A percentile compares a stretch with the other conserved stretches of the same genome.
phyloP scores from a whole-genome alignment of 2,113 vertebrate genomes.

The Tauraco erythrolophus region DNA sequence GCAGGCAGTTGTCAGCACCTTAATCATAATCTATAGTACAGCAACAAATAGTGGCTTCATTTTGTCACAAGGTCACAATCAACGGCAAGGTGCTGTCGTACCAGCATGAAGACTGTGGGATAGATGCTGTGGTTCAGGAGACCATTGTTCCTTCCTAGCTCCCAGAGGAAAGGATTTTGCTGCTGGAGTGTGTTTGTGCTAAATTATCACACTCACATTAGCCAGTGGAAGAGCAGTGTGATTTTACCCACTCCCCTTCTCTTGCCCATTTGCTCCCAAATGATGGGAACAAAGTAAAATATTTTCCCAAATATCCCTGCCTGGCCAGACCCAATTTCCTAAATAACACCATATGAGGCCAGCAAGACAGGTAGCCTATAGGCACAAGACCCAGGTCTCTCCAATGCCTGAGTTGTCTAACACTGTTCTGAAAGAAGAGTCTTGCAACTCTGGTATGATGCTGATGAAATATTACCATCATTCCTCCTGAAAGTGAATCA shows the following conservation, averaged over 20 bases:
- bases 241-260: neutral
- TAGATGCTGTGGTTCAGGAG: neutral
- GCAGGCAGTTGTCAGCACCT: neutral
- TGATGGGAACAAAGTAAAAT: neutral
- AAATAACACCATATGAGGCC: neutral
- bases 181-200: neutral
- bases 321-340: neutral
- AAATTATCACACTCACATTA: neutral
- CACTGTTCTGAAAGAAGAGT: neutral
- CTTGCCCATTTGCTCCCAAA: neutral
- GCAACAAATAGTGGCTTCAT: neutral
- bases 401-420: neutral
- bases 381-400: neutral
- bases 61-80: neutral
- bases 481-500: neutral
- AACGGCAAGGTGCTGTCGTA: neutral
- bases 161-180: neutral
- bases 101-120: no score
- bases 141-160: neutral
- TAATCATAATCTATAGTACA: neutral
- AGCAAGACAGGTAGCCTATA: neutral
- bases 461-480: neutral
- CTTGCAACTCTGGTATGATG: neutral
- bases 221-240: neutral
- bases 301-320: neutral